Evolutionary conservation across 2,888 invertebrate species (phyloP).

Genomic region (Lumbricus terrestris): DNA sequence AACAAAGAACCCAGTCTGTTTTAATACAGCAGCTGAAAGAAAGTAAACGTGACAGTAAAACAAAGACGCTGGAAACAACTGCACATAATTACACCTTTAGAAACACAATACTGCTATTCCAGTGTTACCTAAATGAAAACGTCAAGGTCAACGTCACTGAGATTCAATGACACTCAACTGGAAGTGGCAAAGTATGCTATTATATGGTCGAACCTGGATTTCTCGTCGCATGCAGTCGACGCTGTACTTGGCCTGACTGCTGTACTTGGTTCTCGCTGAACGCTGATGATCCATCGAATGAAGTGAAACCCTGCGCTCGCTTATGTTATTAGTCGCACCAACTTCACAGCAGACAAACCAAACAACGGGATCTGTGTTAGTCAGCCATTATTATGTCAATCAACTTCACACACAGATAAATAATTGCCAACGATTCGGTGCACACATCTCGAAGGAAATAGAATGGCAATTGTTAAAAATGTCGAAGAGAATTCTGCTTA

Average conservation of each 20-base stretch:
- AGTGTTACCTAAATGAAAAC: background rate
- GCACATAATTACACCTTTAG: background rate
- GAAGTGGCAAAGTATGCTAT: too few relatives aligned
- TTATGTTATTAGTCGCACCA: background rate
- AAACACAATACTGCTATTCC: background rate
- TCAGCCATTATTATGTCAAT: background rate
- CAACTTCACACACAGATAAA: background rate
- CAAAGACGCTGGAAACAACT: background rate
- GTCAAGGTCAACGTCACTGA: background rate
- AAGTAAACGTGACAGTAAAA: background rate
- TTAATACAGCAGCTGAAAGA: background rate
- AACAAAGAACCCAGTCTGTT: background rate
- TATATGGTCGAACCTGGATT: constrained; percentile 17
- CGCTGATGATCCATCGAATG: background rate
- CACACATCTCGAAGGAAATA: background rate
- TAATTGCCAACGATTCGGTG: background rate
- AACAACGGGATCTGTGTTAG: background rate
- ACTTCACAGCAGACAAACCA: background rate
- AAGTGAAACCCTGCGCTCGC: background rate
- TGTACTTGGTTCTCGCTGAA: constrained; percentile 16
- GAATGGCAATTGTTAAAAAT: background rate
- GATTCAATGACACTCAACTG: too few relatives aligned
- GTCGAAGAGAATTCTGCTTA: too few relatives aligned
- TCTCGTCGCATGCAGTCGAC: constrained; percentile 27
- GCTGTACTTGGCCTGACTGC: constrained; percentile 29